A percentile compares a stretch with the other conserved stretches of the same genome.
phyloP scores from a whole-genome alignment of 1,140 invertebrate species.

The Cydia amplana region DNA sequence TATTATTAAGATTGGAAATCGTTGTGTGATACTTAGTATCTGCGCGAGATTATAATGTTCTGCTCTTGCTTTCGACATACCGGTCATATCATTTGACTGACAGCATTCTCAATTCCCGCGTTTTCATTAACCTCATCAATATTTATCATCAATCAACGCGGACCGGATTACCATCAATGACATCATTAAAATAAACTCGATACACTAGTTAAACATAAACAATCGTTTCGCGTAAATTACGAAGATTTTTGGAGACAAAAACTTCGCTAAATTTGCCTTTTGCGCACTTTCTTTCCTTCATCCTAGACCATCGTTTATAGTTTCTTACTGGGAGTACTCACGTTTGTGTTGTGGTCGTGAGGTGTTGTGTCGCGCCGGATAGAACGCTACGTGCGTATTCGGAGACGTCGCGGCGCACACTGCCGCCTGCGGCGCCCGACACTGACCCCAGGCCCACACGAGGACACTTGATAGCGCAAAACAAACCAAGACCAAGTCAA shows the following conservation, averaged over 20 bases:
- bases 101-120: background rate
- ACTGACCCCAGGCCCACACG: background rate
- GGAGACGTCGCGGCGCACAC: slow-evolving; percentile 38
- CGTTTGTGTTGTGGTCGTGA: slow-evolving; percentile 39
- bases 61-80: too few species aligned
- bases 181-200: slow-evolving; percentile 12
- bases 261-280: background rate
- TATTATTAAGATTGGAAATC: too few species aligned
- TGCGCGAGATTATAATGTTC: too few species aligned
- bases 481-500: background rate
- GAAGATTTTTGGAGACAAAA: background rate
- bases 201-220: background rate
- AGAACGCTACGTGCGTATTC: slow-evolving; percentile 37
- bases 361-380: slow-evolving; percentile 37
- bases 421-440: slow-evolving; percentile 30
- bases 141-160: slow-evolving; percentile 18
- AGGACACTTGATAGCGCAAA: background rate
- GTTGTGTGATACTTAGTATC: too few species aligned
- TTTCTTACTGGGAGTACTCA: slow-evolving; percentile 41
- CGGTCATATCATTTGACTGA: background rate
- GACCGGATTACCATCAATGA: slow-evolving; percentile 23
- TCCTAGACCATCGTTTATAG: background rate
- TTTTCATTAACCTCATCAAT: slow-evolving; percentile 16
- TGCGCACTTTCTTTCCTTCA: background rate
- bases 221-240: background rate